Base-by-base conservation (phyloP, 2,113 vertebrate genomes). In the Aspiorhynchus laticeps region DNA sequence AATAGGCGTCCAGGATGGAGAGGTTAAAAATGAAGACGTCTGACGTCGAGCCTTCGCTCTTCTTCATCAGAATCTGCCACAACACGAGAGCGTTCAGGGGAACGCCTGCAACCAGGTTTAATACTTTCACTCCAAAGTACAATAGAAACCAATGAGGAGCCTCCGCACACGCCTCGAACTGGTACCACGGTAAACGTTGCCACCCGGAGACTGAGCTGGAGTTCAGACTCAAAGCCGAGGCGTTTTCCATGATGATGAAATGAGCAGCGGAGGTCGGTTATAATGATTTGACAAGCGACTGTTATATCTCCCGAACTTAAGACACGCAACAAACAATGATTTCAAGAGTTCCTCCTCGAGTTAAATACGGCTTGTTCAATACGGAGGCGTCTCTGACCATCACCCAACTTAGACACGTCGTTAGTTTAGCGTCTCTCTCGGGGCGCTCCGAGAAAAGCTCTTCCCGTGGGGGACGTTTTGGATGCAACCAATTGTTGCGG, bases 11-110 rank as follows among this genome's bases (percentile, higher is more conserved):
- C 83, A 95, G 73, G 2, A 93, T 2, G 0, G 95, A 94, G 59
- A 95, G 91, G 88, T 91, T 95, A 43, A 95, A 88, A 88, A 95
- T 92, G 87, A 95, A 96, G 73, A 93, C 86, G 88, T 95, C 92
- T 0, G 93, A 95, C 1, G 94, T 95, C 46, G 91, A 92, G 0
- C 91, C 51, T 5, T 94, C 93, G 0, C 85, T 92, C 80, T 92
- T 94, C 76, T 84, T 91, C 1, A 48, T 84, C 8, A 36, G 33
- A 14, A 95, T 94, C 83, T 93, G 91, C 94, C 94, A 95, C 46
- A 95, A 91, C 85, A 95, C 95, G 67, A 95, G 87, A 28, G 86
- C 0, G 84, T 96, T 95, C 46, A 93, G 89, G 0, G 95, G 95
- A 0, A 93, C 81, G 0, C 95, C 95, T 21, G 94, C 83, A 0